A percentile compares a stretch with the other conserved stretches of the same genome.
phyloP scores from a whole-genome alignment of 2,888 invertebrate species.

The Zygogramma bicolorata region DNA sequence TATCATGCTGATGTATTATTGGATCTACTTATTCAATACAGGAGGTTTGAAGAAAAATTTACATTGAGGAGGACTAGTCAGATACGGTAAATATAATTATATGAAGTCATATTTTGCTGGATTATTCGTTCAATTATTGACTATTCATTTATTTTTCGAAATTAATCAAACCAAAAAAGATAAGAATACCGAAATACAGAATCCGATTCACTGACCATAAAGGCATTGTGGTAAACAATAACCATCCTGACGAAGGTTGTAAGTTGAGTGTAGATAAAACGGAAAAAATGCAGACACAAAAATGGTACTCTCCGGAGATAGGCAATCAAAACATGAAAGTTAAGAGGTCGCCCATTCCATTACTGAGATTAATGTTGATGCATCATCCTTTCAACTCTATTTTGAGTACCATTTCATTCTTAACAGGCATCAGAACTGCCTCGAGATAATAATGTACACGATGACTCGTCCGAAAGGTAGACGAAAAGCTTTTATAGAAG shows the following conservation, averaged over 20 bases:
- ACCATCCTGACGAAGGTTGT: background rate
- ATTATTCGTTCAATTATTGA: too few species aligned
- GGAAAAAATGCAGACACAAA: constrained; percentile 27
- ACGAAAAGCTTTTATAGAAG: background rate
- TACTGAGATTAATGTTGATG: constrained; percentile 37
- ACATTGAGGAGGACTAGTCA: too few species aligned
- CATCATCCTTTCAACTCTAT: constrained; percentile 34
- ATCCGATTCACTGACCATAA: too few species aligned
- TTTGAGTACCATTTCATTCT: constrained; percentile 28
- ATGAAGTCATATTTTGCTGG: too few species aligned
- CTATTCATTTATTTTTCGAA: too few species aligned
- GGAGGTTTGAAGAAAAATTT: too few species aligned
- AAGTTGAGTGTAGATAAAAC: constrained; percentile 27
- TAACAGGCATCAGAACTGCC: constrained; percentile 8
- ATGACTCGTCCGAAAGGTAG: background rate
- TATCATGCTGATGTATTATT: too few species aligned
- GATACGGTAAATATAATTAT: too few species aligned
- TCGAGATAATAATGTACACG: background rate
- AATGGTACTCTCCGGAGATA: constrained; percentile 27
- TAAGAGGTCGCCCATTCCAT: constrained; percentile 30
- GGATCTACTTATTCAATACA: too few species aligned
- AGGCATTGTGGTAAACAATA: too few species aligned
- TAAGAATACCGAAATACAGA: background rate
- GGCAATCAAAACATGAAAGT: constrained; percentile 35
- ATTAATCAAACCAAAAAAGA: too few species aligned